phyloP scores from a whole-genome alignment of 1,140 invertebrate genomes.

The Hyles euphorbiae region DNA sequence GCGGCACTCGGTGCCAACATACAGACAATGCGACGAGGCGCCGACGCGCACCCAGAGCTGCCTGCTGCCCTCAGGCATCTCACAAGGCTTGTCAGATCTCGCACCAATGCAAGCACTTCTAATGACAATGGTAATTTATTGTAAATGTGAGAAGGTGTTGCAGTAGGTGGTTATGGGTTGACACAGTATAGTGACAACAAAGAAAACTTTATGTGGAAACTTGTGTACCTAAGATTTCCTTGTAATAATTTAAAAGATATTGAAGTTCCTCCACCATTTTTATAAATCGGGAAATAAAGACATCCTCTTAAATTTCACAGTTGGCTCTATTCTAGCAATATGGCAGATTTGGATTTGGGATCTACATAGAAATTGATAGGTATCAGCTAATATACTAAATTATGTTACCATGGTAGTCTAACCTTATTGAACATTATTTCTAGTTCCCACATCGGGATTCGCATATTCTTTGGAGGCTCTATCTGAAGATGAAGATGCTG shows the following conservation, averaged over 20 bases:
- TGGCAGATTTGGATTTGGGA: no score
- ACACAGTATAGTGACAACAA: no score
- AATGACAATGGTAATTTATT: constrained; percentile 41
- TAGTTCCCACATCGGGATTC: constrained; percentile 60
- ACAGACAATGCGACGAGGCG: constrained; percentile 60
- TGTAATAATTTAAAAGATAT: constrained; percentile 1
- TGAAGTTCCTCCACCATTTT: neutral
- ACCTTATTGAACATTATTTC: constrained; percentile 8
- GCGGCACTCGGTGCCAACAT: constrained; percentile 60
- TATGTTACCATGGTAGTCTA: no score
- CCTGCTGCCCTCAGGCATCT: constrained; percentile 51
- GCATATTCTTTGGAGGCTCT: constrained; percentile 64
- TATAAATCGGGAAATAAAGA: no score
- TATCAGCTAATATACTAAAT: no score
- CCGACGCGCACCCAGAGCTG: constrained; percentile 52
- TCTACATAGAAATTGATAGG: no score
- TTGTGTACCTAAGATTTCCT: constrained; percentile 7
- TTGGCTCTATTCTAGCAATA: no score
- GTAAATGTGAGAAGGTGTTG: constrained; percentile 4
- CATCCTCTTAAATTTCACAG: no score
- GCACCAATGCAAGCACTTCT: constrained; percentile 31
- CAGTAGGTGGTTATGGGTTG: no score
- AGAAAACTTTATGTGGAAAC: no score
- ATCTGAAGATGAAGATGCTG: constrained; percentile 64
- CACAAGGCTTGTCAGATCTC: constrained; percentile 40